A percentile compares a stretch with the other conserved stretches of the same genome.
These are phyloP conservation scores for Chrysocyon brachyurus DNA, from an alignment of 2,797 vertebrate species.

Conservation along the genomic window DNA sequence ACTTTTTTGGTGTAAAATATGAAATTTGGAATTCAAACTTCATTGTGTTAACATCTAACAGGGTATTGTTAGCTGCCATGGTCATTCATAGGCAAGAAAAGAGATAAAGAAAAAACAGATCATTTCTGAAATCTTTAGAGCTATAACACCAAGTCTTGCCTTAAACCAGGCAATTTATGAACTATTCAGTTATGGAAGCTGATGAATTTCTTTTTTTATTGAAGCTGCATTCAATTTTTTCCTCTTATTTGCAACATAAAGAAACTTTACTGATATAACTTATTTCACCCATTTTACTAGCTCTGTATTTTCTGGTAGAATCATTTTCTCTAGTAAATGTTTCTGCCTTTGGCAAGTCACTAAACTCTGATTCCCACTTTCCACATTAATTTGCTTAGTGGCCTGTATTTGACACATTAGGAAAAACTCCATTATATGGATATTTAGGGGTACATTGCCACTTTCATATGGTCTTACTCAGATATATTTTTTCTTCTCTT, in stretches of 20 bases:
- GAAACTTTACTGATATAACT: background rate
- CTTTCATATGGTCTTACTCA: background rate
- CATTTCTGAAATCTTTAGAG: background rate
- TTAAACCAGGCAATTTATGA: background rate
- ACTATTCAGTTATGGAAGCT: background rate
- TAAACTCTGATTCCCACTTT: background rate
- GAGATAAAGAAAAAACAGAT: background rate
- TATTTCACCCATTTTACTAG: constrained; percentile 4
- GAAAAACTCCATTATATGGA: constrained; percentile 5
- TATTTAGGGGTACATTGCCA: background rate
- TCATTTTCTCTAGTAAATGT: background rate
- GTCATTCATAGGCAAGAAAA: background rate
- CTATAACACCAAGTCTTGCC: background rate
- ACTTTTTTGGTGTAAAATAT: background rate
- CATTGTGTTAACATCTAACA: background rate
- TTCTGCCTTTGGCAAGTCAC: background rate
- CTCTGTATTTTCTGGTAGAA: constrained; percentile 11
- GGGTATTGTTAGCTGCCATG: background rate
- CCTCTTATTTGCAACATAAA: background rate
- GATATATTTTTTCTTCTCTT: constrained; percentile 20
- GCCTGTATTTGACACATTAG: background rate
- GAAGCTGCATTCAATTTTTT: background rate
- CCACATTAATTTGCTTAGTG: background rate
- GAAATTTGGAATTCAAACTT: constrained; percentile 62
- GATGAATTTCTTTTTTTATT: constrained; percentile 13